Percentiles rank a stretch among this genome's conserved stretches.
Conservation (phyloP, 1,140 invertebrate species). For the Drosophila melanica region DNA sequence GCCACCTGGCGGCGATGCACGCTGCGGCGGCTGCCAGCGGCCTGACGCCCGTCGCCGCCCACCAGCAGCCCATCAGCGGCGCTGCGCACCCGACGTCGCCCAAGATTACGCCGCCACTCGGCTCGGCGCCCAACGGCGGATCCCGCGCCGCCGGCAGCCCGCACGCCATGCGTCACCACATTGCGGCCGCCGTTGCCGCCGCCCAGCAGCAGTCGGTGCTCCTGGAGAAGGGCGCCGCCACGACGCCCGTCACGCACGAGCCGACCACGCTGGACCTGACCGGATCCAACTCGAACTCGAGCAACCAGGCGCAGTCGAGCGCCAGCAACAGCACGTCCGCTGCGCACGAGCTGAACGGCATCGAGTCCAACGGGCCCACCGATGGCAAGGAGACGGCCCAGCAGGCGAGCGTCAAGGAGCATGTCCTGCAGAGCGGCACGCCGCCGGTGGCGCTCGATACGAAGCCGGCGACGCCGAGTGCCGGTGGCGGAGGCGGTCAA, state of each 20-base stretch:
- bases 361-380: slow-evolving; percentile 67
- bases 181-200: slow-evolving; percentile 60
- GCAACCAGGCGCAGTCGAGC: slow-evolving; percentile 71
- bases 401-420: slow-evolving; percentile 47
- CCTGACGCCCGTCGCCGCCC: slow-evolving; percentile 68
- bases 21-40: slow-evolving; percentile 66
- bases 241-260: slow-evolving; percentile 59
- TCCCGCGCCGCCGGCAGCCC: slow-evolving; percentile 69
- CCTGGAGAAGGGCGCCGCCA: slow-evolving; percentile 52
- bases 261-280: slow-evolving; percentile 78
- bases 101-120: slow-evolving; percentile 64
- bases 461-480: slow-evolving; percentile 64
- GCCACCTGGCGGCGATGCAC: slow-evolving; percentile 76
- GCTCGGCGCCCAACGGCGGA: slow-evolving; percentile 51
- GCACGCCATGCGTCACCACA: slow-evolving; percentile 76
- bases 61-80: slow-evolving; percentile 62
- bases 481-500: slow-evolving; percentile 8
- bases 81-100: slow-evolving; percentile 67
- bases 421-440: slow-evolving; percentile 45
- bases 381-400: slow-evolving; percentile 48
- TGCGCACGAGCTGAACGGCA: slow-evolving; percentile 62
- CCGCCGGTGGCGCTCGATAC: slow-evolving; percentile 58
- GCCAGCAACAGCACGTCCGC: slow-evolving; percentile 61
- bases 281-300: slow-evolving; percentile 80
- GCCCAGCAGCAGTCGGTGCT: slow-evolving; percentile 55